Percentiles rank a stretch among this genome's conserved stretches.
phyloP scores from a whole-genome alignment of 2,888 invertebrate genomes.

The Leucophenga montana region DNA sequence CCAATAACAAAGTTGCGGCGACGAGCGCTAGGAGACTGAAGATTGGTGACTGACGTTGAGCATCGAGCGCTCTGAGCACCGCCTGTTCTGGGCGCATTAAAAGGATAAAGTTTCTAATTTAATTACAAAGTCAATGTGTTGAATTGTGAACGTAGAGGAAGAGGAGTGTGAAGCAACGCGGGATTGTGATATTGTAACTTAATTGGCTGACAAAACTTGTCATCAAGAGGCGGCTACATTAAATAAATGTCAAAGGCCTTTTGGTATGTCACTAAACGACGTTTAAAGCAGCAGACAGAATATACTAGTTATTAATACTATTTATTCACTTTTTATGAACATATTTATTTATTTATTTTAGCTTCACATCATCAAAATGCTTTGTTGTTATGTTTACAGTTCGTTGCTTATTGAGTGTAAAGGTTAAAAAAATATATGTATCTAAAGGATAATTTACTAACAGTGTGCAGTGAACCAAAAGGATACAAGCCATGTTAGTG shows the following conservation, averaged over 20 bases:
- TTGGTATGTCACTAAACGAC: not conserved
- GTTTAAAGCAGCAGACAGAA: not conserved
- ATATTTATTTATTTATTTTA: not conserved
- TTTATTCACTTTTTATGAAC: too few relatives aligned
- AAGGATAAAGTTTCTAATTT: constrained; percentile 57
- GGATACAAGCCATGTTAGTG: constrained; percentile 31
- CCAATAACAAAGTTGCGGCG: constrained; percentile 36
- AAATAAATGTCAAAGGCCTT: not conserved
- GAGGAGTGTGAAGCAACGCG: too few relatives aligned
- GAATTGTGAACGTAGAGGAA: constrained; percentile 5
- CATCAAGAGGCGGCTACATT: not conserved
- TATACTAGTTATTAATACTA: too few relatives aligned
- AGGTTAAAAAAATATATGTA: too few relatives aligned
- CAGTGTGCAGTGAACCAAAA: constrained; percentile 45
- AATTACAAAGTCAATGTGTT: constrained; percentile 52
- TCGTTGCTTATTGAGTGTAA: too few relatives aligned
- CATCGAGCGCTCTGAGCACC: constrained; percentile 23
- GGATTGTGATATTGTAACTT: not conserved
- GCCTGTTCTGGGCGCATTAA: constrained; percentile 26
- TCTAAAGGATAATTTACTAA: not conserved
- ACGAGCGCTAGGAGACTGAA: too few relatives aligned
- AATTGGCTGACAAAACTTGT: not conserved
- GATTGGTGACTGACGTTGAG: constrained; percentile 25
- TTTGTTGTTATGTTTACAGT: not conserved
- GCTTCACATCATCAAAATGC: not conserved